phyloP scores from a whole-genome alignment of 2,797 vertebrate species.

The Sphenopsis melanotis region DNA sequence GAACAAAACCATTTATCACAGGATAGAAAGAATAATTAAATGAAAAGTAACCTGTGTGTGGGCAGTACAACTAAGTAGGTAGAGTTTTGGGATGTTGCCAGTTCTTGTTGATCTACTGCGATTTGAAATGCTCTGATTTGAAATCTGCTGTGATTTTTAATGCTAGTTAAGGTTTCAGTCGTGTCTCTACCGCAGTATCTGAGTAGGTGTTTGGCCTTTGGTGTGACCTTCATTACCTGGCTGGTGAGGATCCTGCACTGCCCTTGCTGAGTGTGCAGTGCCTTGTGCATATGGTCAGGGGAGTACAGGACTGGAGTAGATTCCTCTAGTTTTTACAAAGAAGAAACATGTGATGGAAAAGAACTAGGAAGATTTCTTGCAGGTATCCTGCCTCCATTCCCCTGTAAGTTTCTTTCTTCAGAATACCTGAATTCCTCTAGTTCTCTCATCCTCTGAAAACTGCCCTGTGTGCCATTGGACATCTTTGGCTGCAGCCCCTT shows the following conservation, averaged over 20 bases:
- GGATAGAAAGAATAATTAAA: neutral
- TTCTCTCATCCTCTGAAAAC: neutral
- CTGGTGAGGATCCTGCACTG: neutral
- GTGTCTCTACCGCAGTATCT: rapidly evolving
- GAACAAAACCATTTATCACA: neutral
- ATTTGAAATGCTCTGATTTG: neutral
- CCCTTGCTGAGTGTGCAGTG: neutral
- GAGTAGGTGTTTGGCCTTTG: neutral
- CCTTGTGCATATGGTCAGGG: neutral
- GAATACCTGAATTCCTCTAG: neutral
- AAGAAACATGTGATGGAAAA: neutral
- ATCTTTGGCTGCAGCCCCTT: neutral
- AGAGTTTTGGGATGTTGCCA: neutral
- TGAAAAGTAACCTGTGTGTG: neutral
- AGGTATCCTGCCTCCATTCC: neutral
- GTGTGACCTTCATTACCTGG: neutral
- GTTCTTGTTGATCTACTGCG: neutral
- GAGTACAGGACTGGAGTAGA: neutral
- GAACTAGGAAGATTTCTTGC: neutral
- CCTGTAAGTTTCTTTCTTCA: neutral
- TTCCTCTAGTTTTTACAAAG: neutral
- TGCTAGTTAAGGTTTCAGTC: neutral
- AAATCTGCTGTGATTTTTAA: neutral
- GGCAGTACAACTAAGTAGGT: neutral
- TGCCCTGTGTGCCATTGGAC: rapidly evolving